Percentiles rank a stretch among this genome's conserved stretches.
Evolutionary conservation across 2,888 invertebrate species (phyloP).

Genomic region (Eucera pruinosa): DNA sequence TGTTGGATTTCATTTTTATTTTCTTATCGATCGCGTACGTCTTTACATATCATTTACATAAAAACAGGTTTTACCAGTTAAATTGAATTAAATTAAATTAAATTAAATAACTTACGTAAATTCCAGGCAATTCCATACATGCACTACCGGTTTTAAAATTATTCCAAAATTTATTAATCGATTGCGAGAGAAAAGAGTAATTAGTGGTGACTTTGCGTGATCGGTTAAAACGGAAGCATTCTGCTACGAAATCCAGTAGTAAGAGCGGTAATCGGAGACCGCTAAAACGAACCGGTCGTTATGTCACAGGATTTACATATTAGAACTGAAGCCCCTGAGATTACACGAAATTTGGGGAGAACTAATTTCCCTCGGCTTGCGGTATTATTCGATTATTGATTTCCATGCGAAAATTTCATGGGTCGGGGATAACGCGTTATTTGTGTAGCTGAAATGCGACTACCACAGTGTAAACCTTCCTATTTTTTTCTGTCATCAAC

Average conservation of each 20-base stretch:
- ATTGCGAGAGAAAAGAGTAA: conserved; percentile 28
- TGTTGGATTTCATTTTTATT: too few species aligned
- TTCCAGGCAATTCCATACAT: too few species aligned
- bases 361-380: conserved; percentile 57
- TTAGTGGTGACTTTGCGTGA: conserved; percentile 33
- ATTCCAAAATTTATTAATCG: conserved; percentile 32
- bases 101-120: too few species aligned
- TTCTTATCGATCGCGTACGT: too few species aligned
- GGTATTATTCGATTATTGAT: conserved; percentile 62
- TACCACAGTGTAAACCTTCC: neutral
- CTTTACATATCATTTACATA: too few species aligned
- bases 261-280: conserved; percentile 58
- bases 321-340: conserved; percentile 62
- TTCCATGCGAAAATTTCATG: conserved; percentile 37
- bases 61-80: too few species aligned
- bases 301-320: conserved; percentile 66
- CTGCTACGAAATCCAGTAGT: conserved; percentile 44
- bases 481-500: neutral
- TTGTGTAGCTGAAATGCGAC: conserved; percentile 1
- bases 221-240: conserved; percentile 21
- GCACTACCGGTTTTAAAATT: too few species aligned
- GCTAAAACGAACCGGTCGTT: conserved; percentile 62
- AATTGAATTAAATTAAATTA: too few species aligned
- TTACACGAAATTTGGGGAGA: conserved; percentile 60
- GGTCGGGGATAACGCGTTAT: conserved; percentile 29